A percentile compares a stretch with the other conserved stretches of the same genome.
phyloP scores from a whole-genome alignment of 2,113 vertebrate genomes.

The Damaliscus lunatus region DNA sequence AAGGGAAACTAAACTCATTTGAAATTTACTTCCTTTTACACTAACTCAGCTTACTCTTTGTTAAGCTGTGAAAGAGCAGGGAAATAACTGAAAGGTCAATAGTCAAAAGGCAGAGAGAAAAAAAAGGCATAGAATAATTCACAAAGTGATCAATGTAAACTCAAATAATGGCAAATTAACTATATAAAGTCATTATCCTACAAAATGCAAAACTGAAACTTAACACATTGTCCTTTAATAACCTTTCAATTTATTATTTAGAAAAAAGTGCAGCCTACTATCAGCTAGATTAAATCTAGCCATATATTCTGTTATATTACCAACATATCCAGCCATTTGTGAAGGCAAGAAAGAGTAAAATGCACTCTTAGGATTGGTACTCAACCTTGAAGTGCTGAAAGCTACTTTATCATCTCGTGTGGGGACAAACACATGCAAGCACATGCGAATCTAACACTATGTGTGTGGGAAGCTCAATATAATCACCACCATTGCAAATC shows the following conservation, averaged over 20 bases:
- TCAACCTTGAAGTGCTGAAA: slow-evolving; percentile 68
- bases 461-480: not conserved
- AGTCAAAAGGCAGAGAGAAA: slow-evolving; percentile 2
- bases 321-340: slow-evolving; percentile 63
- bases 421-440: slow-evolving; percentile 39
- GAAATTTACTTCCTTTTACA: slow-evolving; percentile 25
- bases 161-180: slow-evolving; percentile 20
- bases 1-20: not conserved
- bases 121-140: not conserved
- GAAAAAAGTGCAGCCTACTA: slow-evolving; percentile 40
- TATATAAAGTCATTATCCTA: slow-evolving; percentile 28
- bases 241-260: slow-evolving; percentile 64
- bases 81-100: slow-evolving; percentile 12
- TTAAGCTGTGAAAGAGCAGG: not conserved
- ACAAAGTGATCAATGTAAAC: slow-evolving; percentile 33
- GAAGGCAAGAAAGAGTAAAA: slow-evolving; percentile 66
- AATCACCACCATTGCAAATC: slow-evolving; percentile 39
- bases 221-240: slow-evolving; percentile 51
- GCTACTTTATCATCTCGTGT: slow-evolving; percentile 55
- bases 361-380: slow-evolving; percentile 59
- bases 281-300: slow-evolving; percentile 59
- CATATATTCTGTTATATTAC: slow-evolving; percentile 67
- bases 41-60: slow-evolving; percentile 30
- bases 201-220: slow-evolving; percentile 46
- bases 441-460: slow-evolving; percentile 16